Base-by-base conservation (phyloP, 2,888 invertebrate genomes). In the Chrysina gloriosa region DNA sequence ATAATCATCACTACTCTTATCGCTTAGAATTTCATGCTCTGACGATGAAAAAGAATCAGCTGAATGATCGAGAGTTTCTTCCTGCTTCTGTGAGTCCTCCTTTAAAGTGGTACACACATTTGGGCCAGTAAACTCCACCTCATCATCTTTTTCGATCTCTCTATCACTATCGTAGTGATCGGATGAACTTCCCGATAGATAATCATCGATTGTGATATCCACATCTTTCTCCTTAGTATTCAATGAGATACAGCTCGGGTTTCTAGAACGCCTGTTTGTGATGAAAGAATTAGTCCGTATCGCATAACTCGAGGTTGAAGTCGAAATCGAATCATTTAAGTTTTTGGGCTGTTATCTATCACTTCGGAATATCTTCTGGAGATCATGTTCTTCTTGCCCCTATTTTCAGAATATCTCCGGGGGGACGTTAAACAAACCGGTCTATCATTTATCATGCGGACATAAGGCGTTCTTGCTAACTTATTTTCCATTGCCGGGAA, bases 151-250 rank as follows among this genome's bases (percentile, higher is more conserved):
- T n/a, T 5, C n/a, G 4, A 4, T 16, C 21, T 16, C 52, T 31
- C 31, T 29, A 19, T 52, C 52, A 19, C 52, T 52, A 4, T 52
- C 52, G 16, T 52, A 52, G 19, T 52, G 52, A 16, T 19, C 6
- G 9, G 31, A 52, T 16, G 52, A 52, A 52, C 52, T 52, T 1
- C 31, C 52, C 1, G n/a, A 31, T n/a, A 31, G 34, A 29, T 29
- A 31, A 16, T 52, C 52, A 2, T n/a, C n/a, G n/a, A n/a, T n/a
- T n/a, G n/a, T n/a, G n/a, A 9, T 1, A 31, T 52, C 21, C 6
- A 14, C n/a, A 36, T n/a, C n/a, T n/a, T 3, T 31, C 31, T 31
- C n/a, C n/a, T n/a, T 5, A 34, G 6, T n/a, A 4, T 19, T 52
- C 31, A 9, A 34, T 1, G 2, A 4, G n/a, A 0, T n/a, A 11